A percentile compares a stretch with the other conserved stretches of the same genome.
Evolutionary conservation across 92 coral and sea anemone species (phyloP).

Genomic region (Anthopleura xanthogrammica): DNA sequence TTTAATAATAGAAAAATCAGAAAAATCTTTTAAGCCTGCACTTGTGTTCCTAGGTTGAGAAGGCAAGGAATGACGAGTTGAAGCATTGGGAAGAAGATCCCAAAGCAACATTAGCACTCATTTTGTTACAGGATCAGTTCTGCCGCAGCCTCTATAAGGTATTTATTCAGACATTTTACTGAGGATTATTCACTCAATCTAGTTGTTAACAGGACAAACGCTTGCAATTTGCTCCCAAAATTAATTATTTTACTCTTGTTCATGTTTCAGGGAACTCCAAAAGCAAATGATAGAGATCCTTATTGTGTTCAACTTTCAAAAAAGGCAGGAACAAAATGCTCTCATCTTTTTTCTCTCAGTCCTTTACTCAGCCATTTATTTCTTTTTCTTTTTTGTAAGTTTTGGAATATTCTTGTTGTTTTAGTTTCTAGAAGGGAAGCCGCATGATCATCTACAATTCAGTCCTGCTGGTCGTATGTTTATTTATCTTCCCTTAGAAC

Average conservation of each 20-base stretch:
- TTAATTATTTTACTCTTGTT: background rate
- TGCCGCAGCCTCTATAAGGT: slow-evolving; percentile 77
- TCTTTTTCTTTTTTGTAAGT: background rate
- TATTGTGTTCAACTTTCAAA: slow-evolving; percentile 46
- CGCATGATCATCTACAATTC: slow-evolving; percentile 61
- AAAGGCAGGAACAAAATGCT: slow-evolving; percentile 36
- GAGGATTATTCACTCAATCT: too few relatives aligned
- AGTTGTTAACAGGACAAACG: too few relatives aligned
- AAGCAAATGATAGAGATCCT: slow-evolving; percentile 38
- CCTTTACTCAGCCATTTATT: background rate
- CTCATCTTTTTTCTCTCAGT: background rate
- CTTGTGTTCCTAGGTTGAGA: slow-evolving; percentile 52
- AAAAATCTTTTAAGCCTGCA: too few relatives aligned
- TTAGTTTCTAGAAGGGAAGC: slow-evolving; percentile 63
- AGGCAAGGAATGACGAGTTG: slow-evolving; percentile 73
- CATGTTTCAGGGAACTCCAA: slow-evolving; percentile 42
- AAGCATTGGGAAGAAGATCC: slow-evolving; percentile 86
- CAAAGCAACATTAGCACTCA: slow-evolving; percentile 71
- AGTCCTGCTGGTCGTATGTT: slow-evolving; percentile 49
- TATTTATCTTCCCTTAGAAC: slow-evolving; percentile 69
- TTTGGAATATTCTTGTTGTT: background rate
- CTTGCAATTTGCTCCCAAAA: background rate
- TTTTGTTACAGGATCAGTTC: slow-evolving; percentile 85
- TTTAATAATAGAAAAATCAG: too few relatives aligned
- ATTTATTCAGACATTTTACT: background rate